Evolutionary conservation across 2,113 vertebrate genomes (phyloP).

Genomic region (Leptosomus discolor): DNA sequence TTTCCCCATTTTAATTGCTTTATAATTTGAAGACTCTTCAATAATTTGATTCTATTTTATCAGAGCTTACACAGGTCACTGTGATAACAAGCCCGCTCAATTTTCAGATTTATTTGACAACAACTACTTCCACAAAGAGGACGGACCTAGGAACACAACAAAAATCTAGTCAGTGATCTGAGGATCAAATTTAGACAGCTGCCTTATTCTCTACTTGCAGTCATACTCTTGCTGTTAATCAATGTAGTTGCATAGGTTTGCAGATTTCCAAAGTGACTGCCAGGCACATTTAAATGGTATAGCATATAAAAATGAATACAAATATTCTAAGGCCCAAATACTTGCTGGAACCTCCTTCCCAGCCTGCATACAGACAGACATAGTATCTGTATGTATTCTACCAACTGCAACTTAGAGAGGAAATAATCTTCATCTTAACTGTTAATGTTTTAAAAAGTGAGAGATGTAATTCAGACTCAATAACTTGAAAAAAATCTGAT

Average conservation of each 20-base stretch:
- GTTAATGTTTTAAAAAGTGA: background rate
- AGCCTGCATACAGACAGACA: background rate
- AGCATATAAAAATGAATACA: background rate
- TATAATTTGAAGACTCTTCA: background rate
- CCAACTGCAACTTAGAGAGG: background rate
- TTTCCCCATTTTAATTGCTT: background rate
- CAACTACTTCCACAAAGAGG: background rate
- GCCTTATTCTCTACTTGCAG: background rate
- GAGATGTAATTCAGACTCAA: background rate
- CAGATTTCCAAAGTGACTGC: background rate
- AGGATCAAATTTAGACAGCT: background rate
- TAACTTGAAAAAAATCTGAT: background rate
- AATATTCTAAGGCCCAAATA: background rate
- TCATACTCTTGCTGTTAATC: background rate
- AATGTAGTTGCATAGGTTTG: background rate
- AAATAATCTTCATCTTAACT: background rate
- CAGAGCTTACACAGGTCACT: background rate
- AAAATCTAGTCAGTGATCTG: background rate
- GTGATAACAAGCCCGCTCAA: background rate
- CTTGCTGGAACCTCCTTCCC: background rate
- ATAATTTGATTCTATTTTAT: background rate
- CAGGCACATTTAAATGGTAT: background rate
- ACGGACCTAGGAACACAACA: background rate
- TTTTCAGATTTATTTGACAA: background rate
- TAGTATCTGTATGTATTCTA: background rate